Percentiles rank a stretch among this genome's conserved stretches.
phyloP scores from a whole-genome alignment of 1,140 invertebrate genomes.

The Cryptotermes secundus region DNA sequence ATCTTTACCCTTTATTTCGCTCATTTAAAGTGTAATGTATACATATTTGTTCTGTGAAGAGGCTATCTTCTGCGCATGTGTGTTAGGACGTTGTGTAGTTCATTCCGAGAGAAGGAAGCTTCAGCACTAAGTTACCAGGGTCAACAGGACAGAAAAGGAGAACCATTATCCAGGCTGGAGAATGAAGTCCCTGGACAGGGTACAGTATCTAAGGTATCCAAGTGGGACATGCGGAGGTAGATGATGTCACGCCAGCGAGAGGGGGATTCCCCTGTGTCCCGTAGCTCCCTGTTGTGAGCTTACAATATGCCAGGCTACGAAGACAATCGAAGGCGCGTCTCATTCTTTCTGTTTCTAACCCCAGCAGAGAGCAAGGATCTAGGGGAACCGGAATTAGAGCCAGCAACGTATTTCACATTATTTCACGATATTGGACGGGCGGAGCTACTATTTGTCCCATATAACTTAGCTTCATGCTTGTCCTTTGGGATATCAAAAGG shows the following conservation, averaged over 20 bases:
- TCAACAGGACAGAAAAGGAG: neutral
- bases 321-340: slow-evolving; percentile 12
- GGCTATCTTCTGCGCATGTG: neutral
- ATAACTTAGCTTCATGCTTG: neutral
- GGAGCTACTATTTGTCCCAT: neutral
- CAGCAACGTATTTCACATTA: slow-evolving; percentile 12
- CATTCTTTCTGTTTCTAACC: slow-evolving; percentile 13
- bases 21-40: too few relatives aligned
- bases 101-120: neutral
- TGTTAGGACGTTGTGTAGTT: neutral
- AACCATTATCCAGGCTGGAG: neutral
- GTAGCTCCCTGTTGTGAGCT: slow-evolving; percentile 14
- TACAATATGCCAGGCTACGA: neutral
- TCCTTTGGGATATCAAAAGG: neutral
- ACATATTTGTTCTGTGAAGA: too few relatives aligned
- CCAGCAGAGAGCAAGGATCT: neutral
- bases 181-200: slow-evolving; percentile 3
- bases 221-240: too few relatives aligned
- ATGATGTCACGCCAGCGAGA: slow-evolving; percentile 11
- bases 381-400: neutral
- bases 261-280: neutral
- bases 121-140: neutral
- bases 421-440: neutral
- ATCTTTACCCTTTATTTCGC: too few relatives aligned
- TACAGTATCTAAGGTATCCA: neutral